A percentile compares a stretch with the other conserved stretches of the same genome.
Evolutionary conservation across 2,888 invertebrate species (phyloP).

Genomic region (Liposcelis brunnea): DNA sequence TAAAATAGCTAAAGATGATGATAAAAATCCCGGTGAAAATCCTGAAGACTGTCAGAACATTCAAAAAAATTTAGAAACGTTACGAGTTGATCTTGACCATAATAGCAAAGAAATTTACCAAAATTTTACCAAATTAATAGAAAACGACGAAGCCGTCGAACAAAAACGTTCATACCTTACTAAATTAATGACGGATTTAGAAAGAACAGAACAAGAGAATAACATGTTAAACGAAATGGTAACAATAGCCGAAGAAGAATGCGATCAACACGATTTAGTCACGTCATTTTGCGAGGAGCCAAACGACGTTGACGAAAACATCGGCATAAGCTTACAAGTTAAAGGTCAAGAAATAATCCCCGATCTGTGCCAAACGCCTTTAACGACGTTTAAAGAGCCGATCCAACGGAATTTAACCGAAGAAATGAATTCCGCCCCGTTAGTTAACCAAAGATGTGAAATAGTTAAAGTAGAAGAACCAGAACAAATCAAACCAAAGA

Average conservation of each 20-base stretch:
- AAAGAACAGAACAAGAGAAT: constrained; percentile 2
- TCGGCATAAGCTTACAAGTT: constrained; percentile 2
- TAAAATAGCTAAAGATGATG: constrained; percentile 2
- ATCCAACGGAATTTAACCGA: too few relatives aligned
- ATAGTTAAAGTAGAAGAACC: constrained; percentile 1
- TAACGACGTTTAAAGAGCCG: neutral
- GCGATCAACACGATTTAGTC: neutral
- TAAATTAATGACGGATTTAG: neutral
- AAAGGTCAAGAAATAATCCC: constrained; percentile 7
- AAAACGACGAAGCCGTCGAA: constrained; percentile 1
- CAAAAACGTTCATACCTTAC: neutral
- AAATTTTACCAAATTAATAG: constrained; percentile 4
- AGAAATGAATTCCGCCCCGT: neutral
- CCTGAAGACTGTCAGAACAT: neutral
- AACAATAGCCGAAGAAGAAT: neutral
- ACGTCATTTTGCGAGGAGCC: too few relatives aligned
- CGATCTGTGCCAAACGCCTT: neutral
- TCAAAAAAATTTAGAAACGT: neutral
- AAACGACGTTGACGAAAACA: neutral
- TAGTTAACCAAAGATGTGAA: neutral
- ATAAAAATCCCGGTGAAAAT: neutral
- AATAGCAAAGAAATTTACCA: constrained; percentile 7
- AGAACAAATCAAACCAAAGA: constrained; percentile 4
- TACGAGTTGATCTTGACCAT: constrained; percentile 1
- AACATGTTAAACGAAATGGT: neutral